Evolutionary conservation across 2,797 vertebrate species (phyloP).

Genomic region (Florisuga fusca): DNA sequence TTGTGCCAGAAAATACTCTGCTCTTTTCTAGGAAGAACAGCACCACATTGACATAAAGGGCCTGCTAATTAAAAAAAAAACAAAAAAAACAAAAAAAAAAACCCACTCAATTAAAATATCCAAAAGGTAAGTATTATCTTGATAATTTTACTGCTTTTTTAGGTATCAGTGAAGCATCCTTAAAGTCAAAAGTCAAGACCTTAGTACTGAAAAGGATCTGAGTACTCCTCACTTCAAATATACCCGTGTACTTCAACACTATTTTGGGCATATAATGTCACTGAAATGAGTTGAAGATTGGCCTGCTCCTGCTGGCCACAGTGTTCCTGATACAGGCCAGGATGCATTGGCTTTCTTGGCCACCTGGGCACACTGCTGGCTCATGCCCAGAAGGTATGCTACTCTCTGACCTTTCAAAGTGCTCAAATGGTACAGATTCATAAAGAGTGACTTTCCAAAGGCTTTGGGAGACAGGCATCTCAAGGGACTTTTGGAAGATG

Average conservation of each 20-base stretch:
- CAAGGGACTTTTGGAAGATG: not conserved
- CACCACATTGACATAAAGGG: not conserved
- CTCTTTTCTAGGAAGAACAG: not conserved
- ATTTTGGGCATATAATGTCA: not conserved
- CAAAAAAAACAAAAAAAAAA: not conserved
- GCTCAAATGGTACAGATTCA: not conserved
- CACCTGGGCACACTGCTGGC: no score
- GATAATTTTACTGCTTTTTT: not conserved
- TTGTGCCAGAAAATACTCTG: not conserved
- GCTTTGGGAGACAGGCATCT: not conserved
- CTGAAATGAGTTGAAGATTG: not conserved
- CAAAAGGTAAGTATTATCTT: not conserved
- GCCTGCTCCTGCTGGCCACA: no score
- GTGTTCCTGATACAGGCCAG: no score
- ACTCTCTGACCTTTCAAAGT: not conserved
- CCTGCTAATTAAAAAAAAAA: not conserved
- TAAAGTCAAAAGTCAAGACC: not conserved
- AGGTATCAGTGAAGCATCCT: not conserved
- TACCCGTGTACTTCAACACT: not conserved
- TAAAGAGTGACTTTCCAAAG: not conserved
- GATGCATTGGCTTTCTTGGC: no score
- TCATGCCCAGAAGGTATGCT: not conserved
- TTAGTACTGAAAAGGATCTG: not conserved
- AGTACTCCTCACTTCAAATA: not conserved
- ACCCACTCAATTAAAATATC: not conserved